phyloP scores from a whole-genome alignment of 2,113 vertebrate genomes.

The Sebastes fasciatus region DNA sequence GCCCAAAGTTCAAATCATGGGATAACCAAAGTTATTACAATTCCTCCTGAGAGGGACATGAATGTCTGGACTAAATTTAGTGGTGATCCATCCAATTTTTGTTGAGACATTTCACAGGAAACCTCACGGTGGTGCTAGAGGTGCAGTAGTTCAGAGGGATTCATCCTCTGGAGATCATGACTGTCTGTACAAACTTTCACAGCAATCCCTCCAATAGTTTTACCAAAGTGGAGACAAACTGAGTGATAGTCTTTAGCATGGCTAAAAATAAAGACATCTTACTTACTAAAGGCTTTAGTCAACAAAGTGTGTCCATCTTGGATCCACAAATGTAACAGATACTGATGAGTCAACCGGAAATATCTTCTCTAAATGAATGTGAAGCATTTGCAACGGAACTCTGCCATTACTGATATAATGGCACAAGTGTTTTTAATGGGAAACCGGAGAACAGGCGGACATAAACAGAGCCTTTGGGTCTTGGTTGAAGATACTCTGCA shows the following conservation, averaged over 20 bases:
- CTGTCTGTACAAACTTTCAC: background rate
- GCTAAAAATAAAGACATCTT: background rate
- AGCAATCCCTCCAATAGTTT: background rate
- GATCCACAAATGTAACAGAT: background rate
- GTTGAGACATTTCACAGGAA: too few relatives aligned
- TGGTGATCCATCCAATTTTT: background rate
- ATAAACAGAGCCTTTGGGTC: slow-evolving; percentile 30
- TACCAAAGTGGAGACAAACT: background rate
- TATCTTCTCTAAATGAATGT: slow-evolving; percentile 6
- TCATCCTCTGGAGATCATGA: background rate
- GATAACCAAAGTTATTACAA: background rate
- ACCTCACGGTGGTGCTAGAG: background rate
- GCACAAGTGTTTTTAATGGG: slow-evolving; percentile 11
- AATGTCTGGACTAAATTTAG: background rate
- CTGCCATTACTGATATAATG: slow-evolving; percentile 44
- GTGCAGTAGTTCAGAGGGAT: background rate
- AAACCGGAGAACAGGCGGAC: slow-evolving; percentile 52
- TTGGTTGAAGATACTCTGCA: slow-evolving; percentile 23
- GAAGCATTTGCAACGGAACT: slow-evolving; percentile 6
- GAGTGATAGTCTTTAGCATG: too few relatives aligned
- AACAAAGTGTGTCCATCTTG: background rate
- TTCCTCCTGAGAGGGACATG: background rate
- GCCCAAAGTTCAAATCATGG: slow-evolving; percentile 18
- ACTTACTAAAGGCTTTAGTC: background rate
- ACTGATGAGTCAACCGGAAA: background rate